Evolutionary conservation across 2,113 vertebrate genomes (phyloP).

Genomic region (Orthonyx spaldingii): DNA sequence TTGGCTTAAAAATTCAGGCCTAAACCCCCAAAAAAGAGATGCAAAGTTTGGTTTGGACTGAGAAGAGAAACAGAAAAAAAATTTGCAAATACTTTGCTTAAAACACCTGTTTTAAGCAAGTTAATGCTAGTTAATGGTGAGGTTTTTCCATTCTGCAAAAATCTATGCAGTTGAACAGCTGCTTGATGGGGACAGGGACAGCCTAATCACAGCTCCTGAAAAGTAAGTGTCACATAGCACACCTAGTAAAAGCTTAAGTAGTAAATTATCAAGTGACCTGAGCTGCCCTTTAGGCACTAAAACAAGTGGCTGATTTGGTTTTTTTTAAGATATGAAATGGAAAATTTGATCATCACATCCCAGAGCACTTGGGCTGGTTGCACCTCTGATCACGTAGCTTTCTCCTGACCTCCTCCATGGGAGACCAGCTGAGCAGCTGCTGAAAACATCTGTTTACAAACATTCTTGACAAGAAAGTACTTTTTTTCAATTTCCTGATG

Average conservation of each 20-base stretch:
- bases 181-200: not conserved
- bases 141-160: not conserved
- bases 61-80: not conserved
- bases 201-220: not conserved
- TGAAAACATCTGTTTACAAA: not conserved
- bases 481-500: not conserved
- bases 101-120: not conserved
- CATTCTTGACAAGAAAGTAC: not conserved
- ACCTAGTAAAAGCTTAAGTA: not conserved
- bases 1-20: not conserved
- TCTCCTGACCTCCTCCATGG: not conserved
- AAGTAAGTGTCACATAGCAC: not conserved
- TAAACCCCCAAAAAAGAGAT: not conserved
- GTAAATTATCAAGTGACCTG: not conserved
- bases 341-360: not conserved
- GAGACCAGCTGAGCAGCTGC: not conserved
- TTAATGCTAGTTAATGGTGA: not conserved
- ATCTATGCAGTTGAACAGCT: not conserved
- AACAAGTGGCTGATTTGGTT: not conserved
- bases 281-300: not conserved
- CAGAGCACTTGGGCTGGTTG: not conserved
- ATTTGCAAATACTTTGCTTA: not conserved
- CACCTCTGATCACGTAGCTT: not conserved
- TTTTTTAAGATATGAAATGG: not conserved
- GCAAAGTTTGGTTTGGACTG: not conserved